Evolutionary conservation across 1,140 invertebrate genomes (phyloP).

Genomic region (Chionoecetes opilio): DNA sequence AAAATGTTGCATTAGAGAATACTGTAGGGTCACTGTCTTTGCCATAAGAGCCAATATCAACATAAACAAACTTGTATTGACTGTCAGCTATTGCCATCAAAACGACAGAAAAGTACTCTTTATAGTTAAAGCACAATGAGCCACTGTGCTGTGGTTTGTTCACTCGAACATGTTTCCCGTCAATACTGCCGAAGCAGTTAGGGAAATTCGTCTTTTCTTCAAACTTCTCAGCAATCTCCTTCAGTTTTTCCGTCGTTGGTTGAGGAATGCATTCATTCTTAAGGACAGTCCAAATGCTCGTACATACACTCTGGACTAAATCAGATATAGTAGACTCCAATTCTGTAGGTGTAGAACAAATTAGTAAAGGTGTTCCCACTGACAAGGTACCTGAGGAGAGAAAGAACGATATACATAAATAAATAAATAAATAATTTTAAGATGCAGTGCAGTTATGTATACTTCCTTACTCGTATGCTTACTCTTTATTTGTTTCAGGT

Average conservation of each 20-base stretch:
- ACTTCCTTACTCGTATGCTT: conserved; percentile 16
- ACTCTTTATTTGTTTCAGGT: conserved; percentile 62
- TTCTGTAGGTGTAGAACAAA: conserved; percentile 66
- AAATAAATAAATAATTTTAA: conserved; percentile 50
- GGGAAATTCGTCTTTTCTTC: conserved; percentile 54
- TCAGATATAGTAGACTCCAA: conserved; percentile 57
- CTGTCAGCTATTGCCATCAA: conserved; percentile 61
- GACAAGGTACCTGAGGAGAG: conserved; percentile 65
- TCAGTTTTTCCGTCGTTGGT: conserved; percentile 54
- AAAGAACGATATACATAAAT: conserved; percentile 39
- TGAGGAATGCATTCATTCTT: conserved; percentile 66
- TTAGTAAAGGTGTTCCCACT: conserved; percentile 64
- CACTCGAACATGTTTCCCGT: conserved; percentile 56
- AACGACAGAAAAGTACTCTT: conserved; percentile 62
- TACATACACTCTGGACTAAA: conserved; percentile 59
- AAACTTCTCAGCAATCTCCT: conserved; percentile 61
- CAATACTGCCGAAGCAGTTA: conserved; percentile 62
- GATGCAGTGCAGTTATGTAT: conserved; percentile 54
- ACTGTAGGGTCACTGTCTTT: conserved; percentile 59
- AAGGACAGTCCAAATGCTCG: conserved; percentile 57
- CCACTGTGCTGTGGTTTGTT: conserved; percentile 54
- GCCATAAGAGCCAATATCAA: conserved; percentile 61
- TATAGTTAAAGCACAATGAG: conserved; percentile 54
- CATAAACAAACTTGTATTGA: conserved; percentile 53
- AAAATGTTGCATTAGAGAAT: conserved; percentile 60